These are phyloP conservation scores for Haliclystus octoradiatus DNA, from an alignment of 30 jellyfish, hydroid and myxozoan genomes.

Conservation along the genomic window DNA sequence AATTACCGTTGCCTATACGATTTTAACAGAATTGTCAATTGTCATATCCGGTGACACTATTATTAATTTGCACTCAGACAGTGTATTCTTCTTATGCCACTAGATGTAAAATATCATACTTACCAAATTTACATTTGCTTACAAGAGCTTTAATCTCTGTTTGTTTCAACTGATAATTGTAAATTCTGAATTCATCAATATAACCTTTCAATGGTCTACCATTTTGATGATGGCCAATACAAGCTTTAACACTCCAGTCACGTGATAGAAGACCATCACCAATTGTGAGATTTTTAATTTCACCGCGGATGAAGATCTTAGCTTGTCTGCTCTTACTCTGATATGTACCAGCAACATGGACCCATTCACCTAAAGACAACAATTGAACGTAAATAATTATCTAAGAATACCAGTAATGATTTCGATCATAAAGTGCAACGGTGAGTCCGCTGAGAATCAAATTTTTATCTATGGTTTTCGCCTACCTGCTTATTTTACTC, in stretches of 20 bases:
- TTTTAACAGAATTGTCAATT: no score
- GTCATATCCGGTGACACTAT: no score
- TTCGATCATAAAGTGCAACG: no score
- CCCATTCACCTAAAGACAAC: constrained; percentile 44
- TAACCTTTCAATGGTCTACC: constrained; percentile 73
- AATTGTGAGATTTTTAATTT: constrained; percentile 63
- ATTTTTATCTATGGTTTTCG: no score
- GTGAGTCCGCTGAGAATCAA: no score
- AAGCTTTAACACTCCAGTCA: constrained; percentile 91
- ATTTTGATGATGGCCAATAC: constrained; percentile 62
- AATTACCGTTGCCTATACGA: no score
- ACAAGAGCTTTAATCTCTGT: constrained; percentile 87
- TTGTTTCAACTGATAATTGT: constrained; percentile 78
- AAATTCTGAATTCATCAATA: constrained; percentile 85
- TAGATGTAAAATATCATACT: no score
- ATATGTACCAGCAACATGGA: constrained; percentile 97
- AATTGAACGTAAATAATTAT: no score
- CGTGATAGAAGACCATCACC: constrained; percentile 92
- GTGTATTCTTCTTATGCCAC: no score
- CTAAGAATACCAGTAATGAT: no score
- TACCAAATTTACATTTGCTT: constrained; percentile 68
- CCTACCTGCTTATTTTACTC: no score
- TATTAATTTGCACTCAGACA: no score
- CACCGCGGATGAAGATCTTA: constrained; percentile 87
- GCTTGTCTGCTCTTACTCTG: constrained; percentile 68